Evolutionary conservation across 1,140 invertebrate genomes (phyloP).

Genomic region (Drosophila kikkawai): DNA sequence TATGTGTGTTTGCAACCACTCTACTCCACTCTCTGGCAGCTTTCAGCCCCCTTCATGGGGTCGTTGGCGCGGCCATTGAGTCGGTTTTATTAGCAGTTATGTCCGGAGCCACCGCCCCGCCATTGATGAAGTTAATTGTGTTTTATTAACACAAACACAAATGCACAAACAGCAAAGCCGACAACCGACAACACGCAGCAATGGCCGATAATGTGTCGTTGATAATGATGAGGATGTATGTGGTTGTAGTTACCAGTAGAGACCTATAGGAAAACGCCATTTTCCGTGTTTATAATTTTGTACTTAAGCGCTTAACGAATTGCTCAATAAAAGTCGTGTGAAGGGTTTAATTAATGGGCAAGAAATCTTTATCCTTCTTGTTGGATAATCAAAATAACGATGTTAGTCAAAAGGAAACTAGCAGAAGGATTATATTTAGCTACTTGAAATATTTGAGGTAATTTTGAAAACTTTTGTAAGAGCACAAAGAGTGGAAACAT

Average conservation of each 20-base stretch:
- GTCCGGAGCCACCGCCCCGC: conserved; percentile 53
- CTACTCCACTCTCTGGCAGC: conserved; percentile 14
- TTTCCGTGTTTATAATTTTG: conserved; percentile 73
- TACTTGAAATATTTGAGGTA: background rate
- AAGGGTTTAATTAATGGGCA: conserved; percentile 34
- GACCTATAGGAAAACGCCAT: conserved; percentile 34
- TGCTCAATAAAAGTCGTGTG: conserved; percentile 34
- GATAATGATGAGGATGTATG: conserved; percentile 63
- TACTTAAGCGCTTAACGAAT: conserved; percentile 64
- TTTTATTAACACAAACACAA: conserved; percentile 85
- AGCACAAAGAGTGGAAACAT: background rate
- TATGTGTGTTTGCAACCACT: conserved; percentile 38
- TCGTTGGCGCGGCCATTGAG: conserved; percentile 71
- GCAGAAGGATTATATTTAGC: background rate
- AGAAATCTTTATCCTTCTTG: background rate
- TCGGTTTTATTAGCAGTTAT: conserved; percentile 82
- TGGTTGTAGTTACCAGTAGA: background rate
- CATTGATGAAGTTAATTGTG: conserved; percentile 85
- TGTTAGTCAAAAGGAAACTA: background rate
- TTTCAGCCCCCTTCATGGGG: conserved; percentile 38
- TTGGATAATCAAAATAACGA: background rate
- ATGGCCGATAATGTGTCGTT: conserved; percentile 76
- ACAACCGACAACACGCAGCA: conserved; percentile 41
- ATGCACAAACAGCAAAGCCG: conserved; percentile 67
- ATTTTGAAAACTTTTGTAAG: background rate